Conservation (phyloP, 2,113 vertebrate genomes). For the Thunnus maccoyii region DNA sequence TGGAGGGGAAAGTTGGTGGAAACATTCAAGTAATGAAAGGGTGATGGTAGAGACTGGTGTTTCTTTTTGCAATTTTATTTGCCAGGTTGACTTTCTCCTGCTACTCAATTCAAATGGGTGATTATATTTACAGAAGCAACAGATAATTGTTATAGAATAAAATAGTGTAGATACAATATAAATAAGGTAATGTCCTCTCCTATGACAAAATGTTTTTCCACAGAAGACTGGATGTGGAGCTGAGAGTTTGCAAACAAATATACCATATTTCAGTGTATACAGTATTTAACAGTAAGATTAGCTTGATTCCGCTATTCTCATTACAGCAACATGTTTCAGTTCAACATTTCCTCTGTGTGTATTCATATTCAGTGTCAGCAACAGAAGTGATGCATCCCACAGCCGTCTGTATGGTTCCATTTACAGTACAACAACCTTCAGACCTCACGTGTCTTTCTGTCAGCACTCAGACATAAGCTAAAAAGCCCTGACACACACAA, state of each 20-base stretch:
- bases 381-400: slow-evolving; percentile 17
- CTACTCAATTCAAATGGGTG: background rate
- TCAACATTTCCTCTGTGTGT: background rate
- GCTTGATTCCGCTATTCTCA: background rate
- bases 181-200: background rate
- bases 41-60: background rate
- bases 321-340: background rate
- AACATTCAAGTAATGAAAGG: background rate
- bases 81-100: too few relatives aligned
- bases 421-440: slow-evolving; percentile 17
- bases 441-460: slow-evolving; percentile 18
- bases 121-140: background rate
- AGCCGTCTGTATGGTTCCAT: slow-evolving; percentile 4
- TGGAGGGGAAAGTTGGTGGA: background rate
- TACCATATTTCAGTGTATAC: background rate
- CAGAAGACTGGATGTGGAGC: too few relatives aligned
- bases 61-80: background rate
- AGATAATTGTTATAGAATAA: background rate
- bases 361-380: slow-evolving; percentile 7
- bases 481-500: slow-evolving; percentile 47
- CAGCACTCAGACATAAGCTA: slow-evolving; percentile 12
- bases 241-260: background rate
- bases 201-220: background rate
- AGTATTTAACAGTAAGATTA: background rate
- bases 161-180: background rate